Evolutionary conservation across 2,113 vertebrate genomes (phyloP), one percentile per base, ranked within the genome.

Genomic region (Zootoca vivipara): DNA sequence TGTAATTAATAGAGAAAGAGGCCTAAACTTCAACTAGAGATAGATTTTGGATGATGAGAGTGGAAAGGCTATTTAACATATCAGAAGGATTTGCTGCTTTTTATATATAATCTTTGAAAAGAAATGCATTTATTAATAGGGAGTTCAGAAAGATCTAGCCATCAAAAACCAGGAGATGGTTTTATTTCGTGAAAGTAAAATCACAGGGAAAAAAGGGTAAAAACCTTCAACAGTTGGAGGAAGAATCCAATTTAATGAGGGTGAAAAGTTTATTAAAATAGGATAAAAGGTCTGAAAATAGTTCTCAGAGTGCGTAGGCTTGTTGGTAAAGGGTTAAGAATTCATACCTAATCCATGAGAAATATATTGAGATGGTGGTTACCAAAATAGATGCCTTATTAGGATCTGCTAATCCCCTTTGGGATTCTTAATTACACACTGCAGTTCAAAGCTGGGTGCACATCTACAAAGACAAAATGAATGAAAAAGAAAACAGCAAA

Each of bases 41-140:
- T 33, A 30, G n/a, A 15, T 58, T 86, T 82, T 79, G 70, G 58
- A 86, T 75, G 85, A 78, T 78, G 64, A 77, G 40, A 87, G 73
- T 35, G 74, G 74, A 62, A 86, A 30, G 52, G 33, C 74, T 87
- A 52, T 78, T 87, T 90, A 86, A 70, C 80, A 90, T 83, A 87
- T 90, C 64, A 86, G 85, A 90, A 75, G 73, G 67, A 20, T 62
- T 70, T 78, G 73, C 64, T 18, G 28, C 70, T 86, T 90, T 90
- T 90, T 90, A 78, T 78, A 62, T 65, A 56, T n/a, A 82, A 42
- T 82, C 70, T 86, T 90, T 85, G 10, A 73, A 85, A 94, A 95
- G 85, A 84, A 93, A 93, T 89, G 80, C 93, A 93, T 94, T 93
- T 95, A 89, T 95, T 95, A 95, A 94, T 93, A 93, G 92, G 52